phyloP scores from a whole-genome alignment of 2,113 vertebrate species.

The Tychaedon coryphoeus region DNA sequence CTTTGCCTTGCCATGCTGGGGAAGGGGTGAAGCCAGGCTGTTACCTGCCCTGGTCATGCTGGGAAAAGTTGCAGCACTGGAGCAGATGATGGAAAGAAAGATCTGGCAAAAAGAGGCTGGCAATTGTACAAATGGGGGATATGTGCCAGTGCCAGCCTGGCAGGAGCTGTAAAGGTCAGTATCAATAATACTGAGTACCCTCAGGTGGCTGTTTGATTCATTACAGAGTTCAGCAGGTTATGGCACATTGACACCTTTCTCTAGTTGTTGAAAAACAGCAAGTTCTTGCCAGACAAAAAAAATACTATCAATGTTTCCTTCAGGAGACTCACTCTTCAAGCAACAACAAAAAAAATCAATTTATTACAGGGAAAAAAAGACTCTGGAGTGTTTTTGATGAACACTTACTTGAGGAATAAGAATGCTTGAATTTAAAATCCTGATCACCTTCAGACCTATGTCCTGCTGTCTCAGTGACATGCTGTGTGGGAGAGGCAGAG shows the following conservation, averaged over 20 bases:
- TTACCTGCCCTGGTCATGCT: neutral
- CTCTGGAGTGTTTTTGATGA: neutral
- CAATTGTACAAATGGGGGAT: neutral
- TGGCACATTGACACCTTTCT: neutral
- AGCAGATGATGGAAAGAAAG: neutral
- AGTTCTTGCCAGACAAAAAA: neutral
- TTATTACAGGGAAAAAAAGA: neutral
- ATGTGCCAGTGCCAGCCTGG: neutral
- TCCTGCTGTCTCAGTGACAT: neutral
- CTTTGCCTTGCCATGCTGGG: neutral
- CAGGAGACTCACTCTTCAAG: neutral
- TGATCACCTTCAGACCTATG: neutral
- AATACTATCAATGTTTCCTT: neutral
- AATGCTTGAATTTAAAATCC: neutral
- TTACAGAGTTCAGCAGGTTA: neutral
- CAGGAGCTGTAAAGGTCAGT: neutral
- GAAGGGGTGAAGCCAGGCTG: neutral
- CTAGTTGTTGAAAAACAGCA: neutral
- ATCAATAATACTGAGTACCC: fast-evolving
- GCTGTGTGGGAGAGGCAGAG: neutral
- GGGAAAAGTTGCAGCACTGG: neutral
- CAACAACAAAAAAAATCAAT: neutral
- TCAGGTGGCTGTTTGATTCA: neutral
- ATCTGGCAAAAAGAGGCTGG: neutral
- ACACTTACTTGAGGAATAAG: neutral